phyloP scores from a whole-genome alignment of 2,888 invertebrate species.

The Diogma glabrata region DNA sequence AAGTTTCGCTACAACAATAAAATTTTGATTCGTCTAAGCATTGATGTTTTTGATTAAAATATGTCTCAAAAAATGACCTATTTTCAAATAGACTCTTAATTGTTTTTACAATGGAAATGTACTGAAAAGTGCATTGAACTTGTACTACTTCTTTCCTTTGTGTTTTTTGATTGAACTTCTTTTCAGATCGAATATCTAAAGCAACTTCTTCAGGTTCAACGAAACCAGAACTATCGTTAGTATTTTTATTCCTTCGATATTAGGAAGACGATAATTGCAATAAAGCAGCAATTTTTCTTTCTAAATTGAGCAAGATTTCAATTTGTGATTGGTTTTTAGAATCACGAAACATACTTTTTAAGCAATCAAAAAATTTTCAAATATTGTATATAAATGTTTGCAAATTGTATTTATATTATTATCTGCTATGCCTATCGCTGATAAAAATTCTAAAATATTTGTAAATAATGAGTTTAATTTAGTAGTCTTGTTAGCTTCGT shows the following conservation, averaged over 20 bases:
- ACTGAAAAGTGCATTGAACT: constrained; percentile 1
- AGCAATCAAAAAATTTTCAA: background rate
- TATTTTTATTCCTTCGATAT: background rate
- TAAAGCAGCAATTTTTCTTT: background rate
- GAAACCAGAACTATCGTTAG: background rate
- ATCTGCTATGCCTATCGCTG: background rate
- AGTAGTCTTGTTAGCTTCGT: background rate
- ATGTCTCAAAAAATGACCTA: background rate
- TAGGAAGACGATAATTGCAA: background rate
- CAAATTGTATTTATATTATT: background rate
- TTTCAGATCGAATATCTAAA: background rate
- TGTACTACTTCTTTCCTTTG: background rate
- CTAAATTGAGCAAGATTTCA: background rate
- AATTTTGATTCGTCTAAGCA: background rate
- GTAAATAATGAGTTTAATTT: background rate
- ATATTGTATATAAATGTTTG: background rate
- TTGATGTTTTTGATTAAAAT: background rate
- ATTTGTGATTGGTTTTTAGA: background rate
- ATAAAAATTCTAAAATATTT: background rate
- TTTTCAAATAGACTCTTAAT: background rate
- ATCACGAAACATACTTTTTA: background rate
- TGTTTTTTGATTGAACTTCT: background rate
- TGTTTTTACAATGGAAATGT: background rate
- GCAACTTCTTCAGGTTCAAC: background rate
- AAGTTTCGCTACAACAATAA: background rate